Evolutionary conservation across 1,140 invertebrate species (phyloP).

Genomic region (Agrilus planipennis): DNA sequence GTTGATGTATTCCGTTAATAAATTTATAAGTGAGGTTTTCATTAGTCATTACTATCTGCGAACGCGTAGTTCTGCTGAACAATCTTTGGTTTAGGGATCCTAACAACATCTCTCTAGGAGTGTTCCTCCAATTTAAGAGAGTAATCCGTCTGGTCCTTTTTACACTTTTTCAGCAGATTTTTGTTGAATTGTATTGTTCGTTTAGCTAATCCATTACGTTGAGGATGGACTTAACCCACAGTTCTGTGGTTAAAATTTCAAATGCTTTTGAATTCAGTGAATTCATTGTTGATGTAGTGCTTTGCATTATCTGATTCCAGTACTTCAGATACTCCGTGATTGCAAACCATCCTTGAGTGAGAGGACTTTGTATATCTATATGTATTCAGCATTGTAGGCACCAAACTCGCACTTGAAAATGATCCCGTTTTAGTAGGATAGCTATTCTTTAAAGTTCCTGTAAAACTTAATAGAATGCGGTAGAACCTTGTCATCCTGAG

Average conservation of each 20-base stretch:
- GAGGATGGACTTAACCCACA: constrained; percentile 18
- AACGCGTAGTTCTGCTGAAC: not conserved
- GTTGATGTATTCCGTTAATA: not conserved
- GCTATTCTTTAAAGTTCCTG: not conserved
- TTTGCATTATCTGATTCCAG: constrained; percentile 14
- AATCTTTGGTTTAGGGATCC: not conserved
- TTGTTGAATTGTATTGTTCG: constrained; percentile 21
- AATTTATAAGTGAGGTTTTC: not conserved
- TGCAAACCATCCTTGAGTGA: too few species aligned
- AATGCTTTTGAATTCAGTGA: constrained; percentile 13
- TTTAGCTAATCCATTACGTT: constrained; percentile 20
- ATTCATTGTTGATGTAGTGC: constrained; percentile 7
- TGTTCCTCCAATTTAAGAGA: constrained; percentile 9
- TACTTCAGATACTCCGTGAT: constrained; percentile 4
- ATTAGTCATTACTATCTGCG: not conserved
- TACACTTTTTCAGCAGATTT: constrained; percentile 18
- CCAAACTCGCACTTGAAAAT: too few species aligned
- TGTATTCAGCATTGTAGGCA: too few species aligned
- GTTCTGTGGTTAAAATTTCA: constrained; percentile 17
- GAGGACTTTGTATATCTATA: too few species aligned
- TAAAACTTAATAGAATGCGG: not conserved
- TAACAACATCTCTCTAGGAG: not conserved
- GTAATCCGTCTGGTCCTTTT: constrained; percentile 3
- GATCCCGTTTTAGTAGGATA: constrained; percentile 1
- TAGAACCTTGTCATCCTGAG: not conserved